A percentile compares a stretch with the other conserved stretches of the same genome.
Evolutionary conservation across 2,113 vertebrate genomes (phyloP).

Genomic region (Pangasianodon hypophthalmus): DNA sequence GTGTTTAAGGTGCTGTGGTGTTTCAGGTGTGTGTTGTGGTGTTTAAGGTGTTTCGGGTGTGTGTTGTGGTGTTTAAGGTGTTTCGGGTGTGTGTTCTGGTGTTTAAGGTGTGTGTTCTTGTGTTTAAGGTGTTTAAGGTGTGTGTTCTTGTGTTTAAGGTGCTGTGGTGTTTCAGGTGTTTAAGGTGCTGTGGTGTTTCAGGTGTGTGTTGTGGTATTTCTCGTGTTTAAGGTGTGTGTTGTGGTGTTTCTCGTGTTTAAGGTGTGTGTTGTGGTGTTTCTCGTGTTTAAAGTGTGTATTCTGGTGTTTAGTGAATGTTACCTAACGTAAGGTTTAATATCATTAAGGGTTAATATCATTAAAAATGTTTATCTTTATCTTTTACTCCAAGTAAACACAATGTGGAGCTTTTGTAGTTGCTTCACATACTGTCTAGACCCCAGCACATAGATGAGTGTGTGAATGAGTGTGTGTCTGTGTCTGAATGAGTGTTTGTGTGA

Average conservation of each 20-base stretch:
- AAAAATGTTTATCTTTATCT: not conserved
- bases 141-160: no score
- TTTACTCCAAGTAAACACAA: not conserved
- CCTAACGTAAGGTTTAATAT: not conserved
- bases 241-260: not conserved
- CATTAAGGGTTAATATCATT: no score
- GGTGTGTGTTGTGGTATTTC: not conserved
- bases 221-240: not conserved
- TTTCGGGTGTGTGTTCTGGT: not conserved
- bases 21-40: not conserved
- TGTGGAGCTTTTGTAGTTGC: no score
- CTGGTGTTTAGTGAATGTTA: not conserved
- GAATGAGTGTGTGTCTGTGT: not conserved
- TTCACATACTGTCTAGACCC: not conserved
- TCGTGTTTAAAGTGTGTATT: not conserved
- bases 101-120: not conserved
- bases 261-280: not conserved
- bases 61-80: not conserved
- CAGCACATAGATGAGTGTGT: not conserved
- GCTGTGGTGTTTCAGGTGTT: no score
- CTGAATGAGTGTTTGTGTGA: no score
- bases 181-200: not conserved
- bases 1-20: not conserved
- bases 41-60: not conserved
- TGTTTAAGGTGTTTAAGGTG: not conserved